These are phyloP conservation scores for Hypocryptadius cinnamomeus DNA, from an alignment of 2,113 vertebrate species.

Conservation along the genomic window DNA sequence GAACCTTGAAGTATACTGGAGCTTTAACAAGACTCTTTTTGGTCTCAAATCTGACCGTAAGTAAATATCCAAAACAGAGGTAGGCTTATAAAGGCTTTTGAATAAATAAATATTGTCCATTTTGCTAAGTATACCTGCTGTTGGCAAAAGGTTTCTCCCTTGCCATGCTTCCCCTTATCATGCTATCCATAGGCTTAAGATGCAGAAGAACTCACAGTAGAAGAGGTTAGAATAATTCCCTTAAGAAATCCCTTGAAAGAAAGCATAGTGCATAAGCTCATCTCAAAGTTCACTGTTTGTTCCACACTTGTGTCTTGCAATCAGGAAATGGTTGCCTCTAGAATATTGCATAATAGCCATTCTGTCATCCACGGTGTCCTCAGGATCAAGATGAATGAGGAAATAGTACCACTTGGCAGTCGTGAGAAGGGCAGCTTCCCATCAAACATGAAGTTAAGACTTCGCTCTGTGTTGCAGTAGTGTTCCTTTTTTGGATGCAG, in stretches of 20 bases:
- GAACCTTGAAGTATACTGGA: slow-evolving; percentile 37
- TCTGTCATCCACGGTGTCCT: neutral
- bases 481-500: neutral
- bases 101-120: slow-evolving; percentile 22
- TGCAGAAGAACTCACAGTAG: slow-evolving; percentile 38
- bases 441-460: neutral
- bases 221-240: slow-evolving; percentile 55
- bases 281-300: neutral
- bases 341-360: neutral
- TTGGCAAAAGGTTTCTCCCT: neutral
- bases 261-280: slow-evolving; percentile 45
- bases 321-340: neutral
- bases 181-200: slow-evolving; percentile 48
- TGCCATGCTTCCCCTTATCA: slow-evolving; percentile 33
- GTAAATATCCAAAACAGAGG: slow-evolving; percentile 58
- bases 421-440: neutral
- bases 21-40: slow-evolving; percentile 16
- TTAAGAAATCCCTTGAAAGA: slow-evolving; percentile 60
- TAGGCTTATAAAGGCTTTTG: slow-evolving; percentile 62
- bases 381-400: neutral
- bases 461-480: neutral
- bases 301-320: neutral
- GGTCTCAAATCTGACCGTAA: slow-evolving; percentile 7
- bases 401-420: neutral
- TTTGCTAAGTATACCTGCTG: slow-evolving; percentile 19